Evolutionary conservation across 2,113 vertebrate genomes (phyloP).

Genomic region (Penelope pileata): DNA sequence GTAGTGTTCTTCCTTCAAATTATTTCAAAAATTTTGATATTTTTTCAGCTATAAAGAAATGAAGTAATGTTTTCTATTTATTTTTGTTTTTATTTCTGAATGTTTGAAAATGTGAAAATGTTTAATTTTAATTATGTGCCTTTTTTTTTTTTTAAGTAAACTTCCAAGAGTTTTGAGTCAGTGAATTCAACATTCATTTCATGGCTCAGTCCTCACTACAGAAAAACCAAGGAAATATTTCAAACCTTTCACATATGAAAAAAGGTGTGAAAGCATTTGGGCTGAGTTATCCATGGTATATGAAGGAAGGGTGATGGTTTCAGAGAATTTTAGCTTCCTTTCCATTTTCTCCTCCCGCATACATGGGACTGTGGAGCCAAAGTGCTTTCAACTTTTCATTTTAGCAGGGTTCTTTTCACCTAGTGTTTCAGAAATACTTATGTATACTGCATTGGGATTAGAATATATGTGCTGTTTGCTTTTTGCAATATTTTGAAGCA

Average conservation of each 20-base stretch:
- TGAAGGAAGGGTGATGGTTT: not conserved
- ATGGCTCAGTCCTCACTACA: not conserved
- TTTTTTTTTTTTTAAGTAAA: not conserved
- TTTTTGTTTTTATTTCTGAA: not conserved
- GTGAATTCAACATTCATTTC: not conserved
- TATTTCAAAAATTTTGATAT: not conserved
- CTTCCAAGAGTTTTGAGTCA: not conserved
- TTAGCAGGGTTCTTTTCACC: accelerated
- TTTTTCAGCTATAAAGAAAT: not conserved
- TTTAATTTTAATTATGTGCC: not conserved
- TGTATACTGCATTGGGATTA: not conserved
- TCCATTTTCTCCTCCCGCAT: not conserved
- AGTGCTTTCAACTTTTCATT: not conserved
- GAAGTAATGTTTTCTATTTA: not conserved
- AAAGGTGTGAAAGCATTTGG: not conserved
- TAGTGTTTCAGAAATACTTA: not conserved
- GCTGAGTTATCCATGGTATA: not conserved
- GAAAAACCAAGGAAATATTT: not conserved
- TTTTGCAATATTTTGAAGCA: not conserved
- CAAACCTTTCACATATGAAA: not conserved
- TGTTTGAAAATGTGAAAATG: not conserved
- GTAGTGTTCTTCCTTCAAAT: not conserved
- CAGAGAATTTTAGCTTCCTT: not conserved
- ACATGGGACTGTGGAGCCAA: not conserved
- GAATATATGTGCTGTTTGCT: not conserved